These are phyloP conservation scores for Illadopsis cleaveri DNA, from an alignment of 2,113 vertebrate species.

Conservation along the genomic window DNA sequence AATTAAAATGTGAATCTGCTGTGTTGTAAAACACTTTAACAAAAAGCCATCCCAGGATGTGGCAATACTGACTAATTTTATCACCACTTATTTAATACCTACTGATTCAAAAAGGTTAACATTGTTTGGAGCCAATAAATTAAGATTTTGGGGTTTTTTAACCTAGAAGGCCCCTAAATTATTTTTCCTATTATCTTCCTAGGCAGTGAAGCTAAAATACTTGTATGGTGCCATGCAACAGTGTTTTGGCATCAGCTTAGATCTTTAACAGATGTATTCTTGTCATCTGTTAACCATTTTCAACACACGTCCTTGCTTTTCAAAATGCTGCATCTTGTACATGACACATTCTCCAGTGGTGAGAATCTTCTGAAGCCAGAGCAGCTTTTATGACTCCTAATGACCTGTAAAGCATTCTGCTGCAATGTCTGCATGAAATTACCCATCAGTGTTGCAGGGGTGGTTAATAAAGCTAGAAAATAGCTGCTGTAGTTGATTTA, in stretches of 20 bases:
- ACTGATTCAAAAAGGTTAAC: neutral
- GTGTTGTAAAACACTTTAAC: neutral
- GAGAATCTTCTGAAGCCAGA: neutral
- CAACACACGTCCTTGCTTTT: neutral
- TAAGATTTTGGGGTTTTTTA: neutral
- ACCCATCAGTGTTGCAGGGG: neutral
- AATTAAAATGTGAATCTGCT: neutral
- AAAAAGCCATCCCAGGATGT: neutral
- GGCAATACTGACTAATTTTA: neutral
- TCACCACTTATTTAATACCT: neutral
- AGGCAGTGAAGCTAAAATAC: neutral
- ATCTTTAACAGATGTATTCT: neutral
- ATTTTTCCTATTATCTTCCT: neutral
- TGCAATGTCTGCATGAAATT: neutral
- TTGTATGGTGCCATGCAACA: neutral
- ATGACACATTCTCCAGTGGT: neutral
- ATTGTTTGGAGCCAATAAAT: neutral
- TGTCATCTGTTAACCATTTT: neutral
- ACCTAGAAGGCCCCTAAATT: neutral
- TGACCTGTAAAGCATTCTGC: neutral
- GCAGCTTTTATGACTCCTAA: neutral
- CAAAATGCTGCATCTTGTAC: neutral
- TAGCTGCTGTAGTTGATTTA: conserved; percentile 26
- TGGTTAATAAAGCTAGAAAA: neutral
- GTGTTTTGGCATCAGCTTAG: neutral